Conservation (phyloP, 2,113 vertebrate species). For the Eubucco bourcierii region DNA sequence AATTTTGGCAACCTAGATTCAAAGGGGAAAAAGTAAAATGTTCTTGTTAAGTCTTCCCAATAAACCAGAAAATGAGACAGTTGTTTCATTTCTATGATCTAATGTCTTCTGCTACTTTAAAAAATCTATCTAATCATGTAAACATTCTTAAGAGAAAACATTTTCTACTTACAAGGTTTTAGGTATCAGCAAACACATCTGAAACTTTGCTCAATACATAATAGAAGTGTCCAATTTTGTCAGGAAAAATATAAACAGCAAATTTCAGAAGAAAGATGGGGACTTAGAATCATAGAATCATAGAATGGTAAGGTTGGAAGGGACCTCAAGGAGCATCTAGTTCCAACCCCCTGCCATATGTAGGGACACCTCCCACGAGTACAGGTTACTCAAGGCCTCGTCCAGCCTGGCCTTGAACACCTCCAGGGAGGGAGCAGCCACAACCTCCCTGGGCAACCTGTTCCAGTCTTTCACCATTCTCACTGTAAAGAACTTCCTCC, state of each 20-base stretch:
- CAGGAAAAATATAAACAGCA: background rate
- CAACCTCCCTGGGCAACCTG: too few species aligned
- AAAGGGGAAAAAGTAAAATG: background rate
- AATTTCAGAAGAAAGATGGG: background rate
- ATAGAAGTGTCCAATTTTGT: background rate
- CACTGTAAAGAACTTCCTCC: too few species aligned
- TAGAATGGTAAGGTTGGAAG: too few species aligned
- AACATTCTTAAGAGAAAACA: constrained; percentile 45
- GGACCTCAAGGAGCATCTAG: too few species aligned
- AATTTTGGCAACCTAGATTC: background rate
- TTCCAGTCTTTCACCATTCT: too few species aligned
- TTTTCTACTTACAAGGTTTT: constrained; percentile 29
- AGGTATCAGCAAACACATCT: constrained; percentile 49
- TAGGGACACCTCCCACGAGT: too few species aligned
- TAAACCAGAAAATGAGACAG: constrained; percentile 44
- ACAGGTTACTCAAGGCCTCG: too few species aligned
- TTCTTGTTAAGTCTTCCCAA: constrained; percentile 29
- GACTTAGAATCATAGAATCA: too few species aligned
- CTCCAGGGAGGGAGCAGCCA: too few species aligned
- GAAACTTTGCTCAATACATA: constrained; percentile 15
- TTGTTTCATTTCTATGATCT: constrained; percentile 56
- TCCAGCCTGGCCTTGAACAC: too few species aligned
- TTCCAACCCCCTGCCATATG: too few species aligned
- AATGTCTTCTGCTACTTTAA: constrained; percentile 47
- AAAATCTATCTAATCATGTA: constrained; percentile 51